Evolutionary conservation across 1,140 invertebrate species (phyloP).

Genomic region (Temnothorax nylanderi): DNA sequence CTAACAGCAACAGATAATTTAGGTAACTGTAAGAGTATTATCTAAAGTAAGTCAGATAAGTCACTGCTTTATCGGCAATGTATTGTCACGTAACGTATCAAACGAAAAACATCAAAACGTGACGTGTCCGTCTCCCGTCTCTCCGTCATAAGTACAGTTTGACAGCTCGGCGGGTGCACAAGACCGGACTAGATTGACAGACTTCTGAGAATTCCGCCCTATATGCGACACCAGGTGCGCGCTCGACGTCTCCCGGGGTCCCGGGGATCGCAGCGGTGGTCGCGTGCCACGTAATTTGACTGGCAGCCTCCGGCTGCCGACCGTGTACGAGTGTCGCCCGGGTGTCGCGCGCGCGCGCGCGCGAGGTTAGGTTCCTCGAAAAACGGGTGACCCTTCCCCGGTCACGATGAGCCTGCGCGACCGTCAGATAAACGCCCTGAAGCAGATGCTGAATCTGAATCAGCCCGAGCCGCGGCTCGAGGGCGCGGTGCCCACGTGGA

Average conservation of each 20-base stretch:
- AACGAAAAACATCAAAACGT: slow-evolving; percentile 16
- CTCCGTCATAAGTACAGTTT: background rate
- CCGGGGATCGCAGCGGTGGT: background rate
- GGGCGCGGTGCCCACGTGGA: slow-evolving; percentile 95
- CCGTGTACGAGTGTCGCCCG: background rate
- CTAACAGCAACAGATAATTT: no score
- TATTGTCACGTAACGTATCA: background rate
- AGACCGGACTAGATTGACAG: background rate
- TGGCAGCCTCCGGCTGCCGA: background rate
- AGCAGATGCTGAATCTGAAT: slow-evolving; percentile 98
- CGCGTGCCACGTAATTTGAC: slow-evolving; percentile 10
- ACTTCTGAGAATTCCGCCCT: background rate
- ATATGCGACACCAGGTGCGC: slow-evolving; percentile 11
- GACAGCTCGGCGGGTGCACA: background rate
- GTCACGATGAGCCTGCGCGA: slow-evolving; percentile 89
- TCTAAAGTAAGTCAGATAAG: background rate
- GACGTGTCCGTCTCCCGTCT: slow-evolving; percentile 8
- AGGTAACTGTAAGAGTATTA: background rate
- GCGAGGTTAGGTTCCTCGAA: slow-evolving; percentile 37
- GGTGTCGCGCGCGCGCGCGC: background rate
- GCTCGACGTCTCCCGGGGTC: background rate
- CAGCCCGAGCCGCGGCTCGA: slow-evolving; percentile 90
- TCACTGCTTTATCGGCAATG: background rate
- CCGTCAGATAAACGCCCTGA: slow-evolving; percentile 93
- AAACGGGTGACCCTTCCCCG: background rate